phyloP scores from a whole-genome alignment of 2,113 vertebrate species.

The Gallinago paraguaiae region DNA sequence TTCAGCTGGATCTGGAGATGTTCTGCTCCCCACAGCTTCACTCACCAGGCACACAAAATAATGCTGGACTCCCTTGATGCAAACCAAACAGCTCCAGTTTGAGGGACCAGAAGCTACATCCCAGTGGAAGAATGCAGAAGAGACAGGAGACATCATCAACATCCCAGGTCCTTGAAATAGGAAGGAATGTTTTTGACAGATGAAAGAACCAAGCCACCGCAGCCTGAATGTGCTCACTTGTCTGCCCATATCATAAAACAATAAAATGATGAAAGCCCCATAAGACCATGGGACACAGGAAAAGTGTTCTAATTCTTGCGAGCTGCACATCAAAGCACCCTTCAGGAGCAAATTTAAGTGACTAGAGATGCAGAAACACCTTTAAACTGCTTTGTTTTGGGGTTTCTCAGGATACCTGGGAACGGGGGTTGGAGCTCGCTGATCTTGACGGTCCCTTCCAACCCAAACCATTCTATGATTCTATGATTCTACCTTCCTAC shows the following conservation, averaged over 20 bases:
- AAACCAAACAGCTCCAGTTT: background rate
- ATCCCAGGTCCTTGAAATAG: background rate
- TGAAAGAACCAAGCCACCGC: background rate
- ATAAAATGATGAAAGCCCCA: background rate
- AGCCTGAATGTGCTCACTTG: background rate
- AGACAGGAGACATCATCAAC: background rate
- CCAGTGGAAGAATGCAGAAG: background rate
- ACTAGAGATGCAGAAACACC: background rate
- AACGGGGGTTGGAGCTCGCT: too few relatives aligned
- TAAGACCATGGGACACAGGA: background rate
- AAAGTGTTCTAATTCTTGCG: background rate
- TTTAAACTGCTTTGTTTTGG: background rate
- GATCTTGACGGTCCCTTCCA: too few relatives aligned
- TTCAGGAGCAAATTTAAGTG: background rate
- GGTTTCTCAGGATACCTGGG: background rate
- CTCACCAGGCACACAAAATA: background rate
- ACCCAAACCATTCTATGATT: too few relatives aligned
- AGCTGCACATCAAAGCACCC: background rate
- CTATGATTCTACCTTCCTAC: background rate
- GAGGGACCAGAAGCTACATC: background rate
- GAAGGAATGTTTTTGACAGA: background rate
- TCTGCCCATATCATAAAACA: background rate
- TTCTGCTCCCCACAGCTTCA: background rate
- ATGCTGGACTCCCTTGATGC: background rate
- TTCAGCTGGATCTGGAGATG: background rate